Percentiles rank a stretch among this genome's conserved stretches.
These are phyloP conservation scores for Percopsis omiscomaycus DNA, from an alignment of 2,797 vertebrate species.

Conservation along the genomic window DNA sequence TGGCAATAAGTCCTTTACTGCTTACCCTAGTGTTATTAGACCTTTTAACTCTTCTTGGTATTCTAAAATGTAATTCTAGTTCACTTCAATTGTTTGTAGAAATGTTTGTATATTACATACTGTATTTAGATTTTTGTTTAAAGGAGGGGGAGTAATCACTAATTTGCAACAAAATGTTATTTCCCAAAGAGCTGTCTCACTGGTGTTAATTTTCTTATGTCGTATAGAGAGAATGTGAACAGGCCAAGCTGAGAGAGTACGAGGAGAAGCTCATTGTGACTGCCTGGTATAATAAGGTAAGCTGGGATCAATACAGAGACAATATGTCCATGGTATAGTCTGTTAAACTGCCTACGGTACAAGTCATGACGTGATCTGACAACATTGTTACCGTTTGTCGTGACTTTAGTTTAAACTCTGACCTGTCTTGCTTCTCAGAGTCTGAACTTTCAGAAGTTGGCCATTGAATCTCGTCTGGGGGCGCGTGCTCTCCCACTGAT, in stretches of 20 bases:
- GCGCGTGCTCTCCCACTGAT: slow-evolving; percentile 66
- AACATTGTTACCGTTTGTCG: background rate
- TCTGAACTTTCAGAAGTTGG: slow-evolving; percentile 90
- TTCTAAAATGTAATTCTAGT: too few species aligned
- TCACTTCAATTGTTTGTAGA: too few species aligned
- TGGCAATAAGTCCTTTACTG: too few species aligned
- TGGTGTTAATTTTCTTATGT: slow-evolving; percentile 15
- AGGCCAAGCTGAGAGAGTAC: slow-evolving; percentile 89
- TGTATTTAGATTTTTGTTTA: background rate
- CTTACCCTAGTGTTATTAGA: too few species aligned
- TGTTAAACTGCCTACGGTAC: background rate
- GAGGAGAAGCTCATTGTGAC: slow-evolving; percentile 97
- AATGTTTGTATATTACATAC: background rate
- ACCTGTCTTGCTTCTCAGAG: slow-evolving; percentile 75
- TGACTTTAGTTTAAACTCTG: background rate
- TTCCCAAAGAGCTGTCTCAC: too few species aligned
- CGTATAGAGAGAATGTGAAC: slow-evolving; percentile 87
- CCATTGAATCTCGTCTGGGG: slow-evolving; percentile 88
- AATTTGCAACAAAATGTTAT: too few species aligned
- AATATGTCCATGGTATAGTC: background rate
- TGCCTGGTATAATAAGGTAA: slow-evolving; percentile 98
- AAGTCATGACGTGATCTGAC: background rate
- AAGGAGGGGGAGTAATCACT: background rate
- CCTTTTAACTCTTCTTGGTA: too few species aligned
- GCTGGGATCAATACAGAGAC: background rate